Evolutionary conservation across 2,797 vertebrate genomes (phyloP), one percentile per base, ranked within the genome.

Genomic region (Mionectes olivaceus): DNA sequence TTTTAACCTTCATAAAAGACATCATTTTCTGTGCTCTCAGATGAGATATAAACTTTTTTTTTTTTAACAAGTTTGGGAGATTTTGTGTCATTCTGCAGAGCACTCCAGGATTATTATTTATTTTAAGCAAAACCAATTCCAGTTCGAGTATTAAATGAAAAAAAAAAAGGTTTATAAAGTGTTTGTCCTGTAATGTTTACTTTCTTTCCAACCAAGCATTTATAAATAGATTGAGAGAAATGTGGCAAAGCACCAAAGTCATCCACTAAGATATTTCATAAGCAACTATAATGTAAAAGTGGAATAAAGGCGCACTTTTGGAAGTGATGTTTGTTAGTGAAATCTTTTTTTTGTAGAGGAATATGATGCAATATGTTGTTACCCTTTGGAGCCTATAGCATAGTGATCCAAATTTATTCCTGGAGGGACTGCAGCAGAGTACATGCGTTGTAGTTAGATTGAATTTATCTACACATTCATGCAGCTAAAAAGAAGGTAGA

Each of bases 181-280:
- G 35, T 91, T 94, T 92, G 55, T 91, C 60, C 28, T 43, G 50
- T 39, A 75, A 50, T 71, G n/a, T 94, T 93, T 91, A 71, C 68
- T 92, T 91, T 92, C 55, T 88, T 93, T 94, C 91, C 55, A 93
- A 84, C 49, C 19, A 83, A 91, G 79, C 65, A 70, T 94, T 87
- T 94, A 87, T 93, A 94, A 91, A 94, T 93, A 95, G 73, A 91
- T 89, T 33, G 85, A 91, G 78, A 87, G 89, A 95, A 94, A 94
- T 61, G 74, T 94, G 91, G 77, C 79, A 87, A 90, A 88, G 53
- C 63, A 75, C 70, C 85, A 87, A 82, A 94, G 7, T 61, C 41
- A 64, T 89, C 74, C 76, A 64, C 76, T 93, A 53, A 90, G 83
- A 63, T 88, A 90, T 96, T 96, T 95, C 84, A 79, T 90, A 93